Conservation (phyloP, 2,797 vertebrate genomes). For the Pristis pectinata region DNA sequence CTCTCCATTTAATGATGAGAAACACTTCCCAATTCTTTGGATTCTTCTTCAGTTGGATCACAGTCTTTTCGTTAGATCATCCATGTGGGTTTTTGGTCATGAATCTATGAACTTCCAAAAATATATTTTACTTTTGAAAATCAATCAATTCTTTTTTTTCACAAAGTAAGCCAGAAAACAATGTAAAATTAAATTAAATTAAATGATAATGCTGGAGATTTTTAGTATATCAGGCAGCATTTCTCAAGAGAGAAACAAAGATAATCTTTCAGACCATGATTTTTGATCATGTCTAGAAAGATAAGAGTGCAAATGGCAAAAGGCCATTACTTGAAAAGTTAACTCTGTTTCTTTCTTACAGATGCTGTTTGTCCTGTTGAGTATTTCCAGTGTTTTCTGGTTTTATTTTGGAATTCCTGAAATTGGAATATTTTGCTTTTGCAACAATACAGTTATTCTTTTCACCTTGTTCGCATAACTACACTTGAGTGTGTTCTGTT, state of each 20-base stretch:
- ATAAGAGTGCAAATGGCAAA: too few relatives aligned
- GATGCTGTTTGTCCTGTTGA: too few relatives aligned
- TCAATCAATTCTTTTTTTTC: background rate
- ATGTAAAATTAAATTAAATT: background rate
- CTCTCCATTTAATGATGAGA: background rate
- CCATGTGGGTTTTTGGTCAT: background rate
- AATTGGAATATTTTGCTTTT: too few relatives aligned
- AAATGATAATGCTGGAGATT: too few relatives aligned
- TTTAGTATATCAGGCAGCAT: too few relatives aligned
- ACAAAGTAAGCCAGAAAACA: background rate
- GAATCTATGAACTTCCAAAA: background rate
- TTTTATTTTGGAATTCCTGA: too few relatives aligned
- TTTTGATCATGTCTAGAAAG: too few relatives aligned
- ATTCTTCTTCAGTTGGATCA: background rate
- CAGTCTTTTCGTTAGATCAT: background rate
- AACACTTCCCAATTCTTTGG: background rate
- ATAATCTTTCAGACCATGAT: too few relatives aligned
- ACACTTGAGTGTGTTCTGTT: background rate
- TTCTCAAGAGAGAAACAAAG: too few relatives aligned
- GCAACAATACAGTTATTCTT: background rate
- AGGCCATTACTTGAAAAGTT: too few relatives aligned
- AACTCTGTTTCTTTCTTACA: too few relatives aligned
- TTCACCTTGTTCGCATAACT: background rate
- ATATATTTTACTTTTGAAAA: background rate
- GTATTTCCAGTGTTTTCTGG: too few relatives aligned